Percentiles rank a stretch among this genome's conserved stretches.
These are phyloP conservation scores for Malacosoma neustria DNA, from an alignment of 2,888 invertebrate species.

Conservation along the genomic window DNA sequence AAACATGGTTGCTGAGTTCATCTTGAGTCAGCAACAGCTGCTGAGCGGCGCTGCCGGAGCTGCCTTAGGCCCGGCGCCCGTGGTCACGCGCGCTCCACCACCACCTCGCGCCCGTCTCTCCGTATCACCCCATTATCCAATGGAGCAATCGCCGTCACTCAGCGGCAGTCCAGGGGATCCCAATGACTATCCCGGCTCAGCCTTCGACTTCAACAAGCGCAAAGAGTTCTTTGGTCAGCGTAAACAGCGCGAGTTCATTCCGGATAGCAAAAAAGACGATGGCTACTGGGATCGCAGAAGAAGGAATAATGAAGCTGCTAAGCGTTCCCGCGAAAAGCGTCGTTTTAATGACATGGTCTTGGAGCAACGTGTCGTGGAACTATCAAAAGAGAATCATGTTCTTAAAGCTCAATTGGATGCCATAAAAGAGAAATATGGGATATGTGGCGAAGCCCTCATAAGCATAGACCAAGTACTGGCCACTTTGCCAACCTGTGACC, in stretches of 20 bases:
- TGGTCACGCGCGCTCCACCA: slow-evolving; percentile 44
- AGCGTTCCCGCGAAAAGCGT: slow-evolving; percentile 96
- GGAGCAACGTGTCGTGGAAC: slow-evolving; percentile 93
- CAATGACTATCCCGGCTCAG: slow-evolving; percentile 58
- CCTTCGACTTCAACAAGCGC: slow-evolving; percentile 79
- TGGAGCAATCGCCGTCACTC: slow-evolving; percentile 62
- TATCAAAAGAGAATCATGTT: slow-evolving; percentile 96
- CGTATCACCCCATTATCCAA: slow-evolving; percentile 56
- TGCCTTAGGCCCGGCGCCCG: slow-evolving; percentile 49
- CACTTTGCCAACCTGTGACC: slow-evolving; percentile 87
- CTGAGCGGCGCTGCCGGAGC: slow-evolving; percentile 48
- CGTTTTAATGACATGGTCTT: slow-evolving; percentile 97
- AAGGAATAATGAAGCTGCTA: slow-evolving; percentile 97
- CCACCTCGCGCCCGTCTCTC: slow-evolving; percentile 52
- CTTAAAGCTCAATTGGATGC: slow-evolving; percentile 94
- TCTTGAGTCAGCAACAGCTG: slow-evolving; percentile 81
- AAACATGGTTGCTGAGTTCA: slow-evolving; percentile 92
- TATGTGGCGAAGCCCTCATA: slow-evolving; percentile 89
- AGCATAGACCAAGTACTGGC: slow-evolving; percentile 93
- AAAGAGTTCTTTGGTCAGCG: slow-evolving; percentile 92
- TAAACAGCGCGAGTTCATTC: slow-evolving; percentile 97
- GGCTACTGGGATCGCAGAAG: slow-evolving; percentile 97
- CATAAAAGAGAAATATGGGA: slow-evolving; percentile 94
- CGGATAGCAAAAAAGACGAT: slow-evolving; percentile 96
- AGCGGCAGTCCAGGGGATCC: slow-evolving; percentile 35